These are phyloP conservation scores for Achlya flavicornis DNA, from an alignment of 2,888 invertebrate genomes.

Conservation along the genomic window DNA sequence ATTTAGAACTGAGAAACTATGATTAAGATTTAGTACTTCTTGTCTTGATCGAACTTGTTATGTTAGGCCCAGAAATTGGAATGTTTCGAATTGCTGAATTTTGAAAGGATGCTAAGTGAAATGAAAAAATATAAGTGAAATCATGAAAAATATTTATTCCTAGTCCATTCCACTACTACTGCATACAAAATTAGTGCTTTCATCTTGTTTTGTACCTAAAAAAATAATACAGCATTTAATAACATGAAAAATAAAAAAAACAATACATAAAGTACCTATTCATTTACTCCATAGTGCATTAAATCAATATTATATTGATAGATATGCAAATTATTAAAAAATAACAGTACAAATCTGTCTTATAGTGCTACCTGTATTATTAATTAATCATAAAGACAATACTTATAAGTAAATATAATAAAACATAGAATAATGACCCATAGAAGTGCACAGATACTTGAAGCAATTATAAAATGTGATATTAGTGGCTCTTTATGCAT, in stretches of 20 bases:
- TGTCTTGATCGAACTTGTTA: too few species aligned
- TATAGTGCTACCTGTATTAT: not conserved
- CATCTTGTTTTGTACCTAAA: constrained; percentile 64
- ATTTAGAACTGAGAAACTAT: too few species aligned
- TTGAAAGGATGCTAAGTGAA: constrained; percentile 6
- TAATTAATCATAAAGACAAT: constrained; percentile 1
- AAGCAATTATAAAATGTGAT: not conserved
- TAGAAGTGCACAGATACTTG: not conserved
- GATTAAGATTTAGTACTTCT: too few species aligned
- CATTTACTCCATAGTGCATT: constrained; percentile 25
- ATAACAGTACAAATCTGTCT: constrained; percentile 29
- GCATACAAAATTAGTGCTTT: constrained; percentile 67
- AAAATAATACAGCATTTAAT: constrained; percentile 50
- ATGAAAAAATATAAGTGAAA: constrained; percentile 40
- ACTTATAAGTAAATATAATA: not conserved
- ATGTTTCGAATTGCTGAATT: too few species aligned
- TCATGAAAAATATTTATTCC: constrained; percentile 61
- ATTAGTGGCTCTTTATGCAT: not conserved
- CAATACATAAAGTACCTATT: constrained; percentile 22
- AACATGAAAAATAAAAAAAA: constrained; percentile 38
- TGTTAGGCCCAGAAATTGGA: too few species aligned
- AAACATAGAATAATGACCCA: not conserved
- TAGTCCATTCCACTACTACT: constrained; percentile 63
- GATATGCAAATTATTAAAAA: constrained; percentile 25
- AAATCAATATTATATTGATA: constrained; percentile 39